A percentile compares a stretch with the other conserved stretches of the same genome.
Conservation (phyloP, 2,113 vertebrate species). For the Tenebrosternarchus preto region DNA sequence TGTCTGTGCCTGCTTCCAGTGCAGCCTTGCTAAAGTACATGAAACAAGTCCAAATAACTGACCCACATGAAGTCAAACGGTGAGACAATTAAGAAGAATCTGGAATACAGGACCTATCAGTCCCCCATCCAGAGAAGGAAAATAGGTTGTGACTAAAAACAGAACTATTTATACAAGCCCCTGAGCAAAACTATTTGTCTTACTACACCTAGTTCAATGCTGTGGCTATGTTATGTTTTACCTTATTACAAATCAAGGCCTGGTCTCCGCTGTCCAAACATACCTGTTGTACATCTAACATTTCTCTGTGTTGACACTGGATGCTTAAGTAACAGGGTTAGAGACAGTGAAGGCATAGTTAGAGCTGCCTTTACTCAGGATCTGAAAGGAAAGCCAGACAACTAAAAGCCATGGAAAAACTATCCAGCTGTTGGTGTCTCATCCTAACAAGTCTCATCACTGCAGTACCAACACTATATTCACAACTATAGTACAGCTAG, state of each 20-base stretch:
- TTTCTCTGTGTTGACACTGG: not conserved
- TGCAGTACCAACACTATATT: not conserved
- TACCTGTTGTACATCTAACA: not conserved
- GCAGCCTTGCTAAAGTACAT: conserved; percentile 35
- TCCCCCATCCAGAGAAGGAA: not conserved
- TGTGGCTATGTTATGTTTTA: not conserved
- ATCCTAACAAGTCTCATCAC: not conserved
- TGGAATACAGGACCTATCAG: conserved; percentile 42
- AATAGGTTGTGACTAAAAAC: conserved; percentile 6
- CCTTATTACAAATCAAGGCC: not conserved
- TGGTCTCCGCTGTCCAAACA: not conserved
- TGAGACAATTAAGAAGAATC: conserved; percentile 55
- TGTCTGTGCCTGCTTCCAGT: not conserved
- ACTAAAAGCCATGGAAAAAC: not conserved
- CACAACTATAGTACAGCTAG: not conserved
- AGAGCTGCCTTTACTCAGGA: not conserved
- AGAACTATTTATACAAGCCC: not conserved
- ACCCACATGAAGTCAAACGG: conserved; percentile 23
- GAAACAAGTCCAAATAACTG: conserved; percentile 33
- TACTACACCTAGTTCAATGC: not conserved
- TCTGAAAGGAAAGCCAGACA: not conserved
- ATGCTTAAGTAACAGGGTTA: not conserved
- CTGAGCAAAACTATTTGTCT: not conserved
- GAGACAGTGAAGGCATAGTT: not conserved
- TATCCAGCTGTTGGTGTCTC: not conserved